Conservation (phyloP, 2,888 invertebrate species). For the Chromoteleia sp. region DNA sequence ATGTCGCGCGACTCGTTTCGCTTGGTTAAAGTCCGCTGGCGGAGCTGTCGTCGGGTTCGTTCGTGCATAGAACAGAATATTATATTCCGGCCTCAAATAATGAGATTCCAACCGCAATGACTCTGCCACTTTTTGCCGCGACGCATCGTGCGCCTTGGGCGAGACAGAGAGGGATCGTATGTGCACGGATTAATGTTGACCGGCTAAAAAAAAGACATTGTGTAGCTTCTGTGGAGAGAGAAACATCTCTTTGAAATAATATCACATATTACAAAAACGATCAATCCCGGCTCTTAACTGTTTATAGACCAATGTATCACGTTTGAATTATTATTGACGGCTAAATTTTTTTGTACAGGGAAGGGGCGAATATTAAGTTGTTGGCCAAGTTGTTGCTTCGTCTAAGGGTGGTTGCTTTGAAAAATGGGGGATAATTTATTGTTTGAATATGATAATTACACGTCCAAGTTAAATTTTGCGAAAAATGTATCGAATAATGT, state of each 20-base stretch:
- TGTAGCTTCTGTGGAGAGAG: slow-evolving; percentile 52
- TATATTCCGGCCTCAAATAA: slow-evolving; percentile 78
- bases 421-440: slow-evolving; percentile 28
- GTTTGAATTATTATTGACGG: slow-evolving; percentile 51
- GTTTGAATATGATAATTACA: slow-evolving; percentile 11
- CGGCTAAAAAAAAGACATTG: slow-evolving; percentile 52
- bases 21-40: slow-evolving; percentile 73
- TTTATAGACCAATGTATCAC: slow-evolving; percentile 64
- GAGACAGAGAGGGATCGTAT: slow-evolving; percentile 64
- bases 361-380: slow-evolving; percentile 52
- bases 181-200: slow-evolving; percentile 64
- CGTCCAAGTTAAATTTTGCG: not conserved
- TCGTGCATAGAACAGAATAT: slow-evolving; percentile 82
- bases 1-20: slow-evolving; percentile 74
- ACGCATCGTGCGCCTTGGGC: slow-evolving; percentile 63
- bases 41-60: slow-evolving; percentile 78
- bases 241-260: slow-evolving; percentile 61
- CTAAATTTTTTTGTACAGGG: not conserved
- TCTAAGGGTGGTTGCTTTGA: slow-evolving; percentile 20
- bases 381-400: slow-evolving; percentile 32
- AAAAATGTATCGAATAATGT: not conserved
- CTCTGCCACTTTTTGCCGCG: slow-evolving; percentile 72
- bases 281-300: slow-evolving; percentile 58
- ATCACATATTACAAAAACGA: slow-evolving; percentile 63
- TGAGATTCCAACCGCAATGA: slow-evolving; percentile 80